Percentiles rank a stretch among this genome's conserved stretches.
Conservation (phyloP, 2,888 invertebrate genomes). For the Morpho deidamia region DNA sequence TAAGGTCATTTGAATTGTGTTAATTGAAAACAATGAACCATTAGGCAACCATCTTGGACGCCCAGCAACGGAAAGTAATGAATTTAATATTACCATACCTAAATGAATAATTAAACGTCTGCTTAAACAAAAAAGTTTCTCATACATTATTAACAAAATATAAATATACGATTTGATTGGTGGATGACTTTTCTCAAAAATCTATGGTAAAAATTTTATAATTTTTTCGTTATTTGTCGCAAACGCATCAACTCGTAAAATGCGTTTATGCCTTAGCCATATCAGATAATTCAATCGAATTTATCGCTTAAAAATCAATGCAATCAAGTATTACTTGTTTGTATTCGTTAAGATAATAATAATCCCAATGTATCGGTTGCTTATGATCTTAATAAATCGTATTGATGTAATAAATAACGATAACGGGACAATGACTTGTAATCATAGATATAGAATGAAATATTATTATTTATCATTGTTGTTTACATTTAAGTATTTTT, state of each 20-base stretch:
- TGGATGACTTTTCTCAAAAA: too few relatives aligned
- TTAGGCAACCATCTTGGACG: background rate
- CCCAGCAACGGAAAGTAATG: background rate
- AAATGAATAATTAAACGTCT: too few relatives aligned
- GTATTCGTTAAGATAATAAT: conserved; percentile 11
- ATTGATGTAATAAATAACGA: conserved; percentile 3
- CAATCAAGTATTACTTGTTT: conserved; percentile 9
- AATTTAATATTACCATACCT: too few relatives aligned
- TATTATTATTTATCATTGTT: too few relatives aligned
- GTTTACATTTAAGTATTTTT: too few relatives aligned
- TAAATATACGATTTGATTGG: too few relatives aligned
- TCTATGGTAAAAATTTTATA: too few relatives aligned
- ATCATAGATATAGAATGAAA: background rate
- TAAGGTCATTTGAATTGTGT: background rate
- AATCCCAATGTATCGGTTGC: conserved; percentile 3
- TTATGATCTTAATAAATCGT: conserved; percentile 1
- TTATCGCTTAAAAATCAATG: conserved; percentile 14
- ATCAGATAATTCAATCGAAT: background rate
- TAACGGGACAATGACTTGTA: conserved; percentile 11
- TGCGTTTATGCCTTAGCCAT: background rate
- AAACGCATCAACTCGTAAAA: too few relatives aligned
- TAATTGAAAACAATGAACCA: background rate
- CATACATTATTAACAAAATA: too few relatives aligned
- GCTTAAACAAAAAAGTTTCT: too few relatives aligned
- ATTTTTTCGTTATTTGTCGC: too few relatives aligned